A percentile compares a stretch with the other conserved stretches of the same genome.
phyloP scores from a whole-genome alignment of 2,113 vertebrate genomes.

The Mormoops blainvillei region DNA sequence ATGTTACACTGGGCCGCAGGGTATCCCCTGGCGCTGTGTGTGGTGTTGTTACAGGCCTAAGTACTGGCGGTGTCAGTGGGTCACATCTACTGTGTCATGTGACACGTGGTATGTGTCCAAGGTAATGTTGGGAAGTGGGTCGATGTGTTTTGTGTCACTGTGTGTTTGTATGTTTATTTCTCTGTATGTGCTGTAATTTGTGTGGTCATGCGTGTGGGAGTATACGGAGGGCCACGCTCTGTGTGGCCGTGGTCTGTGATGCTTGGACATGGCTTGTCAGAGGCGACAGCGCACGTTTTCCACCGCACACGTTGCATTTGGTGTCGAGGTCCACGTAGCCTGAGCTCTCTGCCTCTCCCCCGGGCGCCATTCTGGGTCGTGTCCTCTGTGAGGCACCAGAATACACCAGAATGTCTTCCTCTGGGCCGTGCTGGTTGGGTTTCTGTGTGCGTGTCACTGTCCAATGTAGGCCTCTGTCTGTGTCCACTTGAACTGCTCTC shows the following conservation, averaged over 20 bases:
- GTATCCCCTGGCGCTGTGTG: neutral
- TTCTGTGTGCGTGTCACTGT: neutral
- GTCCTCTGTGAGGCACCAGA: neutral
- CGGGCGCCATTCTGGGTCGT: neutral
- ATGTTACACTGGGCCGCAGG: rapidly evolving
- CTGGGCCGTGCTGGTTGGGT: neutral
- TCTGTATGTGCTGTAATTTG: neutral
- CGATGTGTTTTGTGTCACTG: neutral
- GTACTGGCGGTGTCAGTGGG: neutral
- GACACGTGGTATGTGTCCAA: neutral
- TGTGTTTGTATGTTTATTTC: rapidly evolving
- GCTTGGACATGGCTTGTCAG: neutral
- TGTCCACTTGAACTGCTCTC: rapidly evolving
- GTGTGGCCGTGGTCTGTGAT: rapidly evolving
- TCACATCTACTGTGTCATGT: neutral
- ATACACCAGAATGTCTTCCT: neutral
- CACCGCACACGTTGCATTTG: rapidly evolving
- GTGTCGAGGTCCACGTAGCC: rapidly evolving
- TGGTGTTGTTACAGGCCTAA: rapidly evolving
- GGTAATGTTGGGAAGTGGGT: neutral
- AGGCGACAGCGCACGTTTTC: rapidly evolving
- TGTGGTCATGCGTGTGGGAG: neutral
- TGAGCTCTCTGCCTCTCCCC: rapidly evolving
- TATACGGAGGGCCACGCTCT: rapidly evolving
- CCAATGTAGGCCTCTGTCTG: rapidly evolving